These are phyloP conservation scores for Brevipalpus yothersi DNA, from an alignment of 1,140 invertebrate species.

Conservation along the genomic window DNA sequence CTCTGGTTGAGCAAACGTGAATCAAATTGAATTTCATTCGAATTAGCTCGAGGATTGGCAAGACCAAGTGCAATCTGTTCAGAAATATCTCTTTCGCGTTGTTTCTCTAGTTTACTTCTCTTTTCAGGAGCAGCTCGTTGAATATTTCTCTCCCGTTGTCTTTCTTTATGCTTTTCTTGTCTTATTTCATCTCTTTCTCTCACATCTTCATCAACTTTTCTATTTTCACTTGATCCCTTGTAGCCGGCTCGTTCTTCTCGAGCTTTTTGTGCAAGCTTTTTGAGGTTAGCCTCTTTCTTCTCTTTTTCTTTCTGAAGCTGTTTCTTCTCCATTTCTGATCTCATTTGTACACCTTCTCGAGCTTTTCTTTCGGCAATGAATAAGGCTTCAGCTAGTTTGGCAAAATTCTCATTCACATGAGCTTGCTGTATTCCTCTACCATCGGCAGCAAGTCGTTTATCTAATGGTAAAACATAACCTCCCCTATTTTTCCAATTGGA, in stretches of 20 bases:
- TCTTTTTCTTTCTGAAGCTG: constrained; percentile 94
- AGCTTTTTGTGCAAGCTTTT: constrained; percentile 78
- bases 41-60: constrained; percentile 42
- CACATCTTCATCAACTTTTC: constrained; percentile 37
- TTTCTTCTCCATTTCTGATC: constrained; percentile 85
- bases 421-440: constrained; percentile 86
- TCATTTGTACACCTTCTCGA: constrained; percentile 80
- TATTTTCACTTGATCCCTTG: constrained; percentile 20
- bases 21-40: constrained; percentile 65
- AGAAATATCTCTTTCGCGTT: constrained; percentile 90
- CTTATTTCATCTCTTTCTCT: constrained; percentile 69
- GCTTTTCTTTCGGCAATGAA: constrained; percentile 91
- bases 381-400: constrained; percentile 84
- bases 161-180: constrained; percentile 65
- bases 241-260: constrained; percentile 76
- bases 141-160: constrained; percentile 74
- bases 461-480: constrained; percentile 95
- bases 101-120: constrained; percentile 59
- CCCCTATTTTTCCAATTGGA: constrained; percentile 99
- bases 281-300: constrained; percentile 83
- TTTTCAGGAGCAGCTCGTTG: constrained; percentile 82
- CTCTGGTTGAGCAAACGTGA: constrained; percentile 82
- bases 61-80: constrained; percentile 93
- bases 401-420: constrained; percentile 98
- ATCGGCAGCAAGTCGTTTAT: constrained; percentile 93